Evolutionary conservation across 2,797 vertebrate genomes (phyloP).

Genomic region (Chelon auratus): DNA sequence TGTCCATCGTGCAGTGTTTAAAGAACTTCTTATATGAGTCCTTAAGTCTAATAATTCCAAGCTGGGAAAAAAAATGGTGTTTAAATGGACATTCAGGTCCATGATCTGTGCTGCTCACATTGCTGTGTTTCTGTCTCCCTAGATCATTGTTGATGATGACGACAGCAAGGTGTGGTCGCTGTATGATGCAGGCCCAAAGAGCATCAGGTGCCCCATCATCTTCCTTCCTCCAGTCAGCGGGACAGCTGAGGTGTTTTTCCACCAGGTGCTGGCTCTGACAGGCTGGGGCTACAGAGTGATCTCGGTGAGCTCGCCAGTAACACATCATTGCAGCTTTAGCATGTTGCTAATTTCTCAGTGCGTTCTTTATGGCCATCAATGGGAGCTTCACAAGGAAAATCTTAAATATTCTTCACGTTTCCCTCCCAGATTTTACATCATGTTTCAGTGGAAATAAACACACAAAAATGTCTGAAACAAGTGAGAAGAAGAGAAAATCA

Average conservation of each 20-base stretch:
- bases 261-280: constrained; percentile 94
- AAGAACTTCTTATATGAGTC: no score
- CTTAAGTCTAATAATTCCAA: background rate
- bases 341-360: background rate
- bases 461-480: no score
- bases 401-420: no score
- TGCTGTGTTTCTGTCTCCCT: constrained; percentile 28
- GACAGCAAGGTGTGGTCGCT: constrained; percentile 99
- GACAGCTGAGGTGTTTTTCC: constrained; percentile 98
- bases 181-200: constrained; percentile 96
- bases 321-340: background rate
- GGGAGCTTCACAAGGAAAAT: no score
- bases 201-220: constrained; percentile 95
- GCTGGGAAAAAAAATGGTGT: background rate
- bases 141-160: constrained; percentile 99
- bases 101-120: background rate
- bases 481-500: no score
- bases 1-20: no score
- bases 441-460: no score
- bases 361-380: no score
- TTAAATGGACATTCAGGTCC: background rate
- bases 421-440: no score
- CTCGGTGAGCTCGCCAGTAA: constrained; percentile 84
- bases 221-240: constrained; percentile 97
- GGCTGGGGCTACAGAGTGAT: constrained; percentile 99